Conservation (phyloP, 2,888 invertebrate species). For the Amiota mariae region DNA sequence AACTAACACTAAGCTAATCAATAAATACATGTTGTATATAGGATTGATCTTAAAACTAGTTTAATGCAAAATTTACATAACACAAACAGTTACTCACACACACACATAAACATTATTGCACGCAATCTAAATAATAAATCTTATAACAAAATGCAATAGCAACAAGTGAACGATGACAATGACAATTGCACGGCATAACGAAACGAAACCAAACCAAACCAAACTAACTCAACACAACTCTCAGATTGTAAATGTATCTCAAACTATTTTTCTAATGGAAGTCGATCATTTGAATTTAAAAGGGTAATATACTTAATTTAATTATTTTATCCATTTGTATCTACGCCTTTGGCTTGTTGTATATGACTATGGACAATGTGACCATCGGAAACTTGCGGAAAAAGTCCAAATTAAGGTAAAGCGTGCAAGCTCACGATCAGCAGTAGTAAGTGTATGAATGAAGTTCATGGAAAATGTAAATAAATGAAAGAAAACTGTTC, state of each 20-base stretch:
- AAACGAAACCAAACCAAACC: no score
- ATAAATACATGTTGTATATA: no score
- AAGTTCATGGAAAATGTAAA: slow-evolving; percentile 60
- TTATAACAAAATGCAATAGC: slow-evolving; percentile 2
- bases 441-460: slow-evolving; percentile 43
- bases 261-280: no score
- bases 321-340: no score
- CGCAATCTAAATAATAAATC: background rate
- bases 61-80: slow-evolving; percentile 12
- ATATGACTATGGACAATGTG: background rate
- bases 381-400: slow-evolving; percentile 57
- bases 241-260: no score
- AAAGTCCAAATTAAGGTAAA: slow-evolving; percentile 46
- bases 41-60: background rate
- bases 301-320: no score
- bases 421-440: background rate
- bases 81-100: background rate
- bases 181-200: background rate
- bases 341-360: background rate
- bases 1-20: no score
- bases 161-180: slow-evolving; percentile 13
- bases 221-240: no score
- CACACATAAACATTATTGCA: background rate
- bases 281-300: no score
- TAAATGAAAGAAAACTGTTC: background rate